Evolutionary conservation across 2,888 invertebrate genomes (phyloP).

Genomic region (Thecophora atra): DNA sequence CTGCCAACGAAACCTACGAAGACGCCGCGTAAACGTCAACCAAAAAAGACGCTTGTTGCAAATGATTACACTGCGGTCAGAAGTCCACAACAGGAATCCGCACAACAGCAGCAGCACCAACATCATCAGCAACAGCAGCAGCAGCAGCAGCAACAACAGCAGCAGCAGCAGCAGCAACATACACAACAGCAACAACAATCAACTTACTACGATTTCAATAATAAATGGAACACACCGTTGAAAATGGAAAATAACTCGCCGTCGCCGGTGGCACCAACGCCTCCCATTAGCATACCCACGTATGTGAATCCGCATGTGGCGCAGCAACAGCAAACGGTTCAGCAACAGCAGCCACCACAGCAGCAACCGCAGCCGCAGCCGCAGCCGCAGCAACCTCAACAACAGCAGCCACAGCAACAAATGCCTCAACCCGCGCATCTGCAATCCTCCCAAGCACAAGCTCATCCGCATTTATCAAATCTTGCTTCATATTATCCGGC

Average conservation of each 20-base stretch:
- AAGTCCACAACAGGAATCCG: conserved; percentile 56
- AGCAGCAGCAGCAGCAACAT: conserved; percentile 53
- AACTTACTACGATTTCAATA: conserved; percentile 83
- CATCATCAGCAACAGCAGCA: conserved; percentile 65
- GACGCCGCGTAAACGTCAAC: conserved; percentile 63
- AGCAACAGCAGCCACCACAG: conserved; percentile 57
- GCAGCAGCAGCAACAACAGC: conserved; percentile 54
- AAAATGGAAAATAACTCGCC: conserved; percentile 60
- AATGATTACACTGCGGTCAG: conserved; percentile 58
- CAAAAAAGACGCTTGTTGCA: conserved; percentile 62
- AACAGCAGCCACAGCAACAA: conserved; percentile 65
- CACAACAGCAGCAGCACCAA: conserved; percentile 68
- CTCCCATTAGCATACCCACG: conserved; percentile 61
- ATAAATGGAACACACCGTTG: conserved; percentile 79
- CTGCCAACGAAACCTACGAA: conserved; percentile 59
- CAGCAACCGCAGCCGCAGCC: conserved; percentile 52
- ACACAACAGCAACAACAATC: conserved; percentile 57
- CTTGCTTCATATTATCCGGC: conserved; percentile 63
- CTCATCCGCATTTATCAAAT: conserved; percentile 73
- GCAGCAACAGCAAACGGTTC: conserved; percentile 51
- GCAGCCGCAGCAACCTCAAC: conserved; percentile 47
- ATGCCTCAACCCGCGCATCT: conserved; percentile 78
- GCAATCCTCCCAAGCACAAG: conserved; percentile 78
- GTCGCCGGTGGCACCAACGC: conserved; percentile 58
- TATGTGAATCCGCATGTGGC: conserved; percentile 67